phyloP scores from a whole-genome alignment of 2,888 invertebrate genomes.

The Orthosia gracilis region DNA sequence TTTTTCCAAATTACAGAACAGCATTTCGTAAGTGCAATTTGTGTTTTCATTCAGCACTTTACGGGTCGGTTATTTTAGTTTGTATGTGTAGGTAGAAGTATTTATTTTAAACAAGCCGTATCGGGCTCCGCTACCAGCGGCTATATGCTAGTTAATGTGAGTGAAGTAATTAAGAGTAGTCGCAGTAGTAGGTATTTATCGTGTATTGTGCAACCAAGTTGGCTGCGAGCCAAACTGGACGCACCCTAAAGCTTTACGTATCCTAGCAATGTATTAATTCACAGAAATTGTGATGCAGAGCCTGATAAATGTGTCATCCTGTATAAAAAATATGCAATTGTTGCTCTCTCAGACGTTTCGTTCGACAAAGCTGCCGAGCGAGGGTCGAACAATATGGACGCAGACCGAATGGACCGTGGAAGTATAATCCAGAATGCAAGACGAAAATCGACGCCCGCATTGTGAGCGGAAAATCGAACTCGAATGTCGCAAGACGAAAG shows the following conservation, averaged over 20 bases:
- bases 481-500: slow-evolving; percentile 87
- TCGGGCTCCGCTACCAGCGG: slow-evolving; percentile 42
- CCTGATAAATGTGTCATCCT: slow-evolving; percentile 75
- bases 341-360: slow-evolving; percentile 46
- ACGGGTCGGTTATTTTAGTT: slow-evolving; percentile 30
- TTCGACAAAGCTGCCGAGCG: slow-evolving; percentile 69
- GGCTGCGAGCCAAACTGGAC: slow-evolving; percentile 83
- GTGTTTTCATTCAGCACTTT: slow-evolving; percentile 28
- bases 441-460: slow-evolving; percentile 86
- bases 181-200: slow-evolving; percentile 86
- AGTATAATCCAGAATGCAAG: slow-evolving; percentile 86
- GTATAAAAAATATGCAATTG: slow-evolving; percentile 56
- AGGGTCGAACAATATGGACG: slow-evolving; percentile 75
- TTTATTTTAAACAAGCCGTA: slow-evolving; percentile 48
- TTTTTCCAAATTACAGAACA: slow-evolving; percentile 39
- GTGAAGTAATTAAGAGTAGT: slow-evolving; percentile 88
- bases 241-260: slow-evolving; percentile 83
- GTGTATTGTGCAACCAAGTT: slow-evolving; percentile 85
- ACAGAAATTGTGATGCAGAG: slow-evolving; percentile 78
- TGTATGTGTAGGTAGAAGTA: slow-evolving; percentile 50
- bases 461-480: slow-evolving; percentile 88
- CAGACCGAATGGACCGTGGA: slow-evolving; percentile 81
- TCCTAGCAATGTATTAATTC: slow-evolving; percentile 85
- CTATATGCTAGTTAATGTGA: slow-evolving; percentile 79
- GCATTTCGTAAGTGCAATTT: slow-evolving; percentile 28